Evolutionary conservation across 2,888 invertebrate species (phyloP).

Genomic region (Agriopis marginaria): DNA sequence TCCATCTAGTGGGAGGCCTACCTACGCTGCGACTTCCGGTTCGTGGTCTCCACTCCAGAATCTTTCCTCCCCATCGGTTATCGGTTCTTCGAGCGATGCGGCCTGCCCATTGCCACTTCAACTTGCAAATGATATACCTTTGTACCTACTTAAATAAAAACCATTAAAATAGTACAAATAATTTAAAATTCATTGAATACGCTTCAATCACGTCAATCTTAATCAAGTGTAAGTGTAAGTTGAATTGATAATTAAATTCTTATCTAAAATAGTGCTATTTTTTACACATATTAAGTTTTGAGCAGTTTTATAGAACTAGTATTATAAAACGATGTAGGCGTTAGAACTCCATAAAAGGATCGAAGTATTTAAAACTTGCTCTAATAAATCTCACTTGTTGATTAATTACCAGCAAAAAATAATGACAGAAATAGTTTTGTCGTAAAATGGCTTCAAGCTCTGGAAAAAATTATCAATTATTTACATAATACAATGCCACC

Average conservation of each 20-base stretch:
- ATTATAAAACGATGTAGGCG: slow-evolving; percentile 22
- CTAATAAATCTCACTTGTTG: slow-evolving; percentile 27
- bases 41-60: too few relatives aligned
- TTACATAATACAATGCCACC: too few relatives aligned
- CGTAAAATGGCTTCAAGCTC: not conserved
- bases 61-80: too few relatives aligned
- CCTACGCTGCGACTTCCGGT: too few relatives aligned
- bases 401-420: slow-evolving; percentile 23
- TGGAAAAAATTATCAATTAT: not conserved
- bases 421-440: not conserved
- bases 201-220: too few relatives aligned
- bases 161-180: too few relatives aligned
- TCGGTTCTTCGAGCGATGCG: too few relatives aligned
- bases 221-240: not conserved
- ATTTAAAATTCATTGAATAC: not conserved
- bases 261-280: slow-evolving; percentile 7
- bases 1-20: too few relatives aligned
- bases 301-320: slow-evolving; percentile 3
- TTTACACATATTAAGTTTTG: slow-evolving; percentile 3
- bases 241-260: slow-evolving; percentile 12
- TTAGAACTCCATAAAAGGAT: slow-evolving; percentile 7
- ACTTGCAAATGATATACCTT: too few relatives aligned
- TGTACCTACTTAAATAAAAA: too few relatives aligned
- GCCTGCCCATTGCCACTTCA: too few relatives aligned
- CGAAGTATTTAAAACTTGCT: slow-evolving; percentile 19